A percentile compares a stretch with the other conserved stretches of the same genome.
Evolutionary conservation across 2,888 invertebrate species (phyloP).

Genomic region (Lasioglossum vierecki): DNA sequence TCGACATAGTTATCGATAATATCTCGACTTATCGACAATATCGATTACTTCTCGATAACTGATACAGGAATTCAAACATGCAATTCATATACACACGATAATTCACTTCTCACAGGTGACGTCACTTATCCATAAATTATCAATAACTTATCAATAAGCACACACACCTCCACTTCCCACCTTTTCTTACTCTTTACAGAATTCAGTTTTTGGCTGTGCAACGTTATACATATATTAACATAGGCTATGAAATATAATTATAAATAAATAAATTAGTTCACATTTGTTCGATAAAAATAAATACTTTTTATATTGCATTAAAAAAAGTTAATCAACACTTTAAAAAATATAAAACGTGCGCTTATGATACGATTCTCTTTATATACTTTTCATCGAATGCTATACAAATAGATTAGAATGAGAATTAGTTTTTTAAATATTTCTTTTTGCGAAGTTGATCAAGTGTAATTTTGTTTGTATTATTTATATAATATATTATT

Average conservation of each 20-base stretch:
- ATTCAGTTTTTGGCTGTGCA: not conserved
- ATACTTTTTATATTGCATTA: not conserved
- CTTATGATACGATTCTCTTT: not conserved
- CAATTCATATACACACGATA: too few relatives aligned
- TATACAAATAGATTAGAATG: not conserved
- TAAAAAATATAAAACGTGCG: not conserved
- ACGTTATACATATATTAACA: too few relatives aligned
- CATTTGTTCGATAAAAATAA: slow-evolving; percentile 6
- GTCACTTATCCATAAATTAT: not conserved
- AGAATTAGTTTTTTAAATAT: not conserved
- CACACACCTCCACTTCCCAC: not conserved
- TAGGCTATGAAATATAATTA: slow-evolving; percentile 9
- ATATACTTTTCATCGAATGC: not conserved
- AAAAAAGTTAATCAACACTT: not conserved
- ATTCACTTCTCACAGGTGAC: too few relatives aligned
- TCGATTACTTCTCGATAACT: too few relatives aligned
- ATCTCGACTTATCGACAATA: too few relatives aligned
- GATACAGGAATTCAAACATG: too few relatives aligned
- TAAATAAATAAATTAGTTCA: not conserved
- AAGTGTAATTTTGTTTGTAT: not conserved
- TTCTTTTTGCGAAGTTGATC: not conserved
- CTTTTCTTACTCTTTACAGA: slow-evolving; percentile 19
- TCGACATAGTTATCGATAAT: too few relatives aligned
- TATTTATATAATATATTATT: not conserved
- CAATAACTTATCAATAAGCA: not conserved